phyloP scores from a whole-genome alignment of 2,888 invertebrate species.

The Parapristionchus giblindavisi region DNA sequence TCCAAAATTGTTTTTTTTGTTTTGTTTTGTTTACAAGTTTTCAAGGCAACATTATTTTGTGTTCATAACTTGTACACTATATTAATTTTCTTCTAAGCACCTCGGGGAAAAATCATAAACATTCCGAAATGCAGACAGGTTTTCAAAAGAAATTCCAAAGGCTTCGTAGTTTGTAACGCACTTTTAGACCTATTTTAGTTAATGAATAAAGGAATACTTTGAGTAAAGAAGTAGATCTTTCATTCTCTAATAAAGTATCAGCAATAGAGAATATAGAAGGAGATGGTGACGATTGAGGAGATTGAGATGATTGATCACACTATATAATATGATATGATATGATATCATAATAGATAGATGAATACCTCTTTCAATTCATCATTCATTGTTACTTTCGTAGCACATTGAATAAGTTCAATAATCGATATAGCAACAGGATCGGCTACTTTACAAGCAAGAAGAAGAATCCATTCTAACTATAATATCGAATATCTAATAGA shows the following conservation, averaged over 20 bases:
- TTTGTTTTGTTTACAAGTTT: no score
- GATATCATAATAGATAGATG: not conserved
- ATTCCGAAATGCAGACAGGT: no score
- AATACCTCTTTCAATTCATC: not conserved
- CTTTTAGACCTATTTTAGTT: no score
- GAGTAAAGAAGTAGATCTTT: slow-evolving; percentile 40
- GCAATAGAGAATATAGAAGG: slow-evolving; percentile 36
- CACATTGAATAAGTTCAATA: slow-evolving; percentile 26
- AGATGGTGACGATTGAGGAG: not conserved
- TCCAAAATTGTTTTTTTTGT: no score
- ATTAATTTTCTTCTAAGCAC: no score
- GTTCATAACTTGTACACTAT: no score
- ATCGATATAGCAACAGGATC: slow-evolving; percentile 9
- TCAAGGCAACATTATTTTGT: no score
- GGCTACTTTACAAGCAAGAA: slow-evolving; percentile 20
- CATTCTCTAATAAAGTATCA: slow-evolving; percentile 42
- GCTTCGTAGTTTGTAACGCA: no score
- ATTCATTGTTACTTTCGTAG: slow-evolving; percentile 10
- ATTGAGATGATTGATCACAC: no score
- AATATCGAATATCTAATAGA: no score
- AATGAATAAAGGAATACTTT: slow-evolving; percentile 36
- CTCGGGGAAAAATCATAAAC: no score
- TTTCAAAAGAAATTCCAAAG: no score
- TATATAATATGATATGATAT: not conserved
- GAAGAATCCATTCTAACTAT: slow-evolving; percentile 19